phyloP scores from a whole-genome alignment of 2,888 invertebrate species.

The Anthophora plumipes region DNA sequence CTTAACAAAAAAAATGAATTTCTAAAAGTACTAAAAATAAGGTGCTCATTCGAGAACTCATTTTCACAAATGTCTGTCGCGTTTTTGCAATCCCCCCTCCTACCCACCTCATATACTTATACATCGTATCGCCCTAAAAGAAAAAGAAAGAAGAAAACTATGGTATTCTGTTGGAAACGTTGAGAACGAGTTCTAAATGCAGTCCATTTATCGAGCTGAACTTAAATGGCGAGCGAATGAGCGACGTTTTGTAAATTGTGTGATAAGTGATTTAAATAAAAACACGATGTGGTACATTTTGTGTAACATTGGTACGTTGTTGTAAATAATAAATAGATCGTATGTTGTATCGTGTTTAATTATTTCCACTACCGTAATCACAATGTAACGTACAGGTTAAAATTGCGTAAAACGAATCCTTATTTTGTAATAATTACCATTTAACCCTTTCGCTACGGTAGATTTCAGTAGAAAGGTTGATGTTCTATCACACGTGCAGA shows the following conservation, averaged over 20 bases:
- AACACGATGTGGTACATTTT: conserved; percentile 71
- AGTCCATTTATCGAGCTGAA: conserved; percentile 59
- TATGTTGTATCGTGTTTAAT: conserved; percentile 68
- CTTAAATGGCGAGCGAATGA: conserved; percentile 67
- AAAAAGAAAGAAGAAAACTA: not conserved
- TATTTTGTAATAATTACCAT: too few relatives aligned
- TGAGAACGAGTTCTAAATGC: conserved; percentile 60
- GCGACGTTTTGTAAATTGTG: conserved; percentile 80
- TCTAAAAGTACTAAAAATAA: too few relatives aligned
- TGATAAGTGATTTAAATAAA: conserved; percentile 76
- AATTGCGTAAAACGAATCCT: too few relatives aligned
- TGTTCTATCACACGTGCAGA: too few relatives aligned
- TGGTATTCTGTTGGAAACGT: conserved; percentile 14
- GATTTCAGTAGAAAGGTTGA: too few relatives aligned
- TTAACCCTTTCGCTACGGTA: too few relatives aligned
- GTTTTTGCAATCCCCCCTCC: not conserved
- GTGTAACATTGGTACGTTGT: conserved; percentile 77
- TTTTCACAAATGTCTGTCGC: conserved; percentile 12
- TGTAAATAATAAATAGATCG: conserved; percentile 83
- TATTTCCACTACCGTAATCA: not conserved
- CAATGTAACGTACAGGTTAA: too few relatives aligned
- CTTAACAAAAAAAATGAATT: too few relatives aligned
- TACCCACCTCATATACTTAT: too few relatives aligned
- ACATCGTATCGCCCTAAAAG: conserved; percentile 6
- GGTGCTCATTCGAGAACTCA: conserved; percentile 11